Conservation (phyloP, 2,113 vertebrate genomes). For the Neotoma lepida region DNA sequence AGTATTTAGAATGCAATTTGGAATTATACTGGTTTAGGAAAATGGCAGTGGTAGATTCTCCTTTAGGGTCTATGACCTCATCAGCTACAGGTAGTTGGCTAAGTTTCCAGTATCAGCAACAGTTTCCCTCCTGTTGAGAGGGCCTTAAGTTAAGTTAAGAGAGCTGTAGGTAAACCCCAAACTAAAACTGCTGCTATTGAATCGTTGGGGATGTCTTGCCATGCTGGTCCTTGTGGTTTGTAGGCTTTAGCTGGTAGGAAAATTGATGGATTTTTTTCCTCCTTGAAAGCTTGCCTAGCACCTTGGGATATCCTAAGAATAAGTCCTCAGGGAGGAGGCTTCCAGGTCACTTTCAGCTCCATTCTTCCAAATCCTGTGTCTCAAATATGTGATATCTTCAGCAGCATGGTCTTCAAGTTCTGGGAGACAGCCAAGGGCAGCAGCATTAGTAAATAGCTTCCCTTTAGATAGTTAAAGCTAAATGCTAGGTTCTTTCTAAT, state of each 20-base stretch:
- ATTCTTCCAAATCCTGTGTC: not conserved
- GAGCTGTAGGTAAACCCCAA: not conserved
- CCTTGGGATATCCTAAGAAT: constrained; percentile 6
- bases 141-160: not conserved
- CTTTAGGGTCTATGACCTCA: not conserved
- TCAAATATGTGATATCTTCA: not conserved
- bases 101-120: not conserved
- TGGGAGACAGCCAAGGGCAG: not conserved
- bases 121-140: not conserved
- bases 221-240: not conserved
- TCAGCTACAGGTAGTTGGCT: not conserved
- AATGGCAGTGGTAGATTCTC: not conserved
- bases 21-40: not conserved
- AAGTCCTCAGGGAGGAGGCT: not conserved
- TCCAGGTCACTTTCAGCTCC: not conserved
- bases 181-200: not conserved
- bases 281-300: not conserved
- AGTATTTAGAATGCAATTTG: not conserved
- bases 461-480: constrained; percentile 12
- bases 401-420: not conserved
- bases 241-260: not conserved
- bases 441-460: not conserved
- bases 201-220: not conserved
- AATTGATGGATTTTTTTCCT: not conserved
- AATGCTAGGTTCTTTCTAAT: not conserved